Conservation (phyloP, 2,797 vertebrate species). For the Malurus splendens region DNA sequence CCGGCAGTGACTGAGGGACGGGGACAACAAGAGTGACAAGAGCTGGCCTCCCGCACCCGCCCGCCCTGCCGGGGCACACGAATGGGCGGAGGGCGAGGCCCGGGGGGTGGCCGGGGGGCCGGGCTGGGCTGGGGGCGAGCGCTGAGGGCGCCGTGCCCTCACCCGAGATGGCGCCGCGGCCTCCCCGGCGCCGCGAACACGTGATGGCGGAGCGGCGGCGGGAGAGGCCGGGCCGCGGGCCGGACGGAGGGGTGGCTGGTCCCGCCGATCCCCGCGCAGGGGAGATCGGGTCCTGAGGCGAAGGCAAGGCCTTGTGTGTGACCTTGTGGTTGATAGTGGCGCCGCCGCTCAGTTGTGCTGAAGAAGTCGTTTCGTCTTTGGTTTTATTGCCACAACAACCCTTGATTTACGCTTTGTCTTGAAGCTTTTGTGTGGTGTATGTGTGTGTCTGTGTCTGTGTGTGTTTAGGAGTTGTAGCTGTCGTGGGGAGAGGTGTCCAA, state of each 20-base stretch:
- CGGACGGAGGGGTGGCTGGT: no score
- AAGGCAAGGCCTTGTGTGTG: fast-evolving
- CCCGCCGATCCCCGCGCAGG: fast-evolving
- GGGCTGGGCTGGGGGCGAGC: not conserved
- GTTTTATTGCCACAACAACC: fast-evolving
- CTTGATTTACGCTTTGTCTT: no score
- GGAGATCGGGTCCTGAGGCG: no score
- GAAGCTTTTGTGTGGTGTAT: fast-evolving
- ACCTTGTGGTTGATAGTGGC: fast-evolving
- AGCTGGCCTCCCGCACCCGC: fast-evolving
- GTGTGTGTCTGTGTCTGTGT: no score
- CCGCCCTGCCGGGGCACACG: fast-evolving
- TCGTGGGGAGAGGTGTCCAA: not conserved
- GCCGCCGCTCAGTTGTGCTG: fast-evolving
- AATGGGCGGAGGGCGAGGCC: not conserved
- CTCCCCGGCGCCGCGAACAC: not conserved
- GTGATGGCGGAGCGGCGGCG: not conserved
- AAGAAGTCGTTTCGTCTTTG: not conserved
- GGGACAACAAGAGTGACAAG: fast-evolving
- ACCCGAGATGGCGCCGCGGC: not conserved
- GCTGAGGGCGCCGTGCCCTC: not conserved
- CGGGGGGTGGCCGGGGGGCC: fast-evolving
- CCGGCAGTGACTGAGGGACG: fast-evolving
- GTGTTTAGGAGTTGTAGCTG: not conserved
- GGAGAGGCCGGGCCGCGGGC: not conserved